Conservation (phyloP, 2,888 invertebrate species). For the Slavum lentiscoides region DNA sequence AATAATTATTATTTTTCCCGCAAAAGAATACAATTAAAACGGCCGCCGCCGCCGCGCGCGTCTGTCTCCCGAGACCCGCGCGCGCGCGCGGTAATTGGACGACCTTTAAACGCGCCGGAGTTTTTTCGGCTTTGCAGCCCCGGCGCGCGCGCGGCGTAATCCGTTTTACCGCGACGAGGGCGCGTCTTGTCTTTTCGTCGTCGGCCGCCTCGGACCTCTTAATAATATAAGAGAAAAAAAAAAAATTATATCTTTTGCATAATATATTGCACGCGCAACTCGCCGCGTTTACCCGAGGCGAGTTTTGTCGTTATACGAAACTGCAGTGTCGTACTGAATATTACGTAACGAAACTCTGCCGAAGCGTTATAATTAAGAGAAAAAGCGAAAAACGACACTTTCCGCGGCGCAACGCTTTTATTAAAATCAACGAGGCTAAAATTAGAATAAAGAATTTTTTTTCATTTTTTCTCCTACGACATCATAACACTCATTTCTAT, state of each 20-base stretch:
- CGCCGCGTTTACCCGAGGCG: conserved; percentile 20
- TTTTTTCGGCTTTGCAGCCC: conserved; percentile 22
- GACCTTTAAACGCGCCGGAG: conserved; percentile 37
- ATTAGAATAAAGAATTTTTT: too few species aligned
- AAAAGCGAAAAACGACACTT: too few species aligned
- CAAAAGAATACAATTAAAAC: conserved; percentile 53
- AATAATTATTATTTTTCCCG: conserved; percentile 34
- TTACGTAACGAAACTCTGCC: too few species aligned
- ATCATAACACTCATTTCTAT: too few species aligned
- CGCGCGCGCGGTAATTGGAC: conserved; percentile 40
- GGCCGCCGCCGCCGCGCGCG: conserved; percentile 12
- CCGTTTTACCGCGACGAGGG: too few species aligned
- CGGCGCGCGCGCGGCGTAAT: too few species aligned
- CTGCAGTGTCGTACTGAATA: too few species aligned
- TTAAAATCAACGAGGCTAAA: too few species aligned
- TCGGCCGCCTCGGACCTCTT: conserved; percentile 1
- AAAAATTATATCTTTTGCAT: conserved; percentile 18
- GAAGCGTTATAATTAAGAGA: too few species aligned
- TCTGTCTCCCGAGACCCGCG: conserved; percentile 45
- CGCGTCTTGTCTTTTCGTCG: too few species aligned
- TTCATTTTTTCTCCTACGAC: too few species aligned
- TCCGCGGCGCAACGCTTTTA: too few species aligned
- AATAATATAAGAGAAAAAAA: not conserved
- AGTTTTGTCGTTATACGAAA: conserved; percentile 15
- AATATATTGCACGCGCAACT: not conserved